Conservation (phyloP, 2,888 invertebrate species). For the Mesorhabditis spiculigera region DNA sequence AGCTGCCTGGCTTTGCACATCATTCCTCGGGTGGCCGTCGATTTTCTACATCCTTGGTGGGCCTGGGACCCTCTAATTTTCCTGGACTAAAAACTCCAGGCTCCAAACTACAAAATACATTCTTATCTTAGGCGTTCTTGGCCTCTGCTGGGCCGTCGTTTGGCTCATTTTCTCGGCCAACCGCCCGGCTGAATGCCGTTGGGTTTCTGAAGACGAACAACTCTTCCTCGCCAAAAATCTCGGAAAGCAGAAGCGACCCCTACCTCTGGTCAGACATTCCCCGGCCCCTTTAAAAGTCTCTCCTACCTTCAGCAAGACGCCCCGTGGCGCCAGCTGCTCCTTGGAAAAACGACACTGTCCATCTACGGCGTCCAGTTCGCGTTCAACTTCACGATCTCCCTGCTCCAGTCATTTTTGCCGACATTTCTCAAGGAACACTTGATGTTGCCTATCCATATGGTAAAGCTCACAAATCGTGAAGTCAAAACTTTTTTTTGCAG, state of each 20-base stretch:
- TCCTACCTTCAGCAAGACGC: neutral
- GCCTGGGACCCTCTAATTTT: too few relatives aligned
- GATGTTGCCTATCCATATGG: conserved; percentile 4
- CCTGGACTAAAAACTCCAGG: neutral
- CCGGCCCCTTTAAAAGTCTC: neutral
- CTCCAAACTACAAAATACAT: neutral
- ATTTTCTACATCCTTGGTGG: conserved; percentile 17
- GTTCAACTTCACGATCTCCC: conserved; percentile 22
- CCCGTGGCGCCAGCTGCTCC: neutral
- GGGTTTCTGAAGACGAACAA: conserved; percentile 1
- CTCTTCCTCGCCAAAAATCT: neutral
- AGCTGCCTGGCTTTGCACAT: conserved; percentile 9
- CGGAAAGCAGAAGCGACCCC: neutral
- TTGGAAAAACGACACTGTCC: neutral
- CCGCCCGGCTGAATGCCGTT: neutral
- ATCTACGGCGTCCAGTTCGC: conserved; percentile 17
- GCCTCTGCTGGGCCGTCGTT: neutral
- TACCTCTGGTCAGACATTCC: neutral
- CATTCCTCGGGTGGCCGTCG: conserved; percentile 18
- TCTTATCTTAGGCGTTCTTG: neutral
- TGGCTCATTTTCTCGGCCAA: neutral
- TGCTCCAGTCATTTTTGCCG: conserved; percentile 28
- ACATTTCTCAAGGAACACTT: conserved; percentile 26
- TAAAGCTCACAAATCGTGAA: neutral
- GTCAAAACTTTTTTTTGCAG: neutral